A percentile compares a stretch with the other conserved stretches of the same genome.
Evolutionary conservation across 2,888 invertebrate species (phyloP).

Genomic region (Luperina testacea): DNA sequence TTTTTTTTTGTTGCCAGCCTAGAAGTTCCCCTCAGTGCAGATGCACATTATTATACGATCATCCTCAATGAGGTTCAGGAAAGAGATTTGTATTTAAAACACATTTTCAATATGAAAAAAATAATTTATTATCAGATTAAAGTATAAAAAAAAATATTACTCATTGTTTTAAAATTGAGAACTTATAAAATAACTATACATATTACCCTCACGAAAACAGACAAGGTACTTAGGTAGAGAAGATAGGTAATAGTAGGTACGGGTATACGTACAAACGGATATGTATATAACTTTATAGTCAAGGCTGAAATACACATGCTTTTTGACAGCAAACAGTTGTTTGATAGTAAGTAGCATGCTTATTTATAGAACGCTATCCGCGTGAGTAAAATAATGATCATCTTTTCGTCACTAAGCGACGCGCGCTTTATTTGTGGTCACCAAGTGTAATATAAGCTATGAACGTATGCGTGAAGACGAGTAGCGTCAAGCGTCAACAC

Average conservation of each 20-base stretch:
- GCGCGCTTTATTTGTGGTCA: neutral
- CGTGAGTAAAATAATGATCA: neutral
- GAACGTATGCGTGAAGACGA: neutral
- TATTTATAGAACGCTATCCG: neutral
- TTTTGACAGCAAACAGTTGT: neutral
- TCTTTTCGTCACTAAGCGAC: neutral
- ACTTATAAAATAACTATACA: constrained; percentile 71
- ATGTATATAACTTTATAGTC: constrained; percentile 44
- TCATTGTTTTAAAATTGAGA: constrained; percentile 68
- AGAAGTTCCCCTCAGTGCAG: neutral
- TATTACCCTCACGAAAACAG: constrained; percentile 62
- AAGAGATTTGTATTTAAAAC: constrained; percentile 17
- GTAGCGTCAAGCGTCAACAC: too few relatives aligned
- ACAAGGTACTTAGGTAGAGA: constrained; percentile 61
- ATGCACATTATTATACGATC: neutral
- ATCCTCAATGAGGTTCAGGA: neutral
- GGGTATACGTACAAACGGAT: constrained; percentile 45
- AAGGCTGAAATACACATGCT: constrained; percentile 9
- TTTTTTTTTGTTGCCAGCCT: too few relatives aligned
- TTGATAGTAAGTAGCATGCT: neutral
- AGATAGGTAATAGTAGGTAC: constrained; percentile 53
- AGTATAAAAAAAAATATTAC: constrained; percentile 71
- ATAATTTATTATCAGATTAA: constrained; percentile 75
- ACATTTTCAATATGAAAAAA: constrained; percentile 77
- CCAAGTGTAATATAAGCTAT: neutral